These are phyloP conservation scores for Caenorhabditis brenneri DNA, from an alignment of 1,140 invertebrate genomes.

Conservation along the genomic window DNA sequence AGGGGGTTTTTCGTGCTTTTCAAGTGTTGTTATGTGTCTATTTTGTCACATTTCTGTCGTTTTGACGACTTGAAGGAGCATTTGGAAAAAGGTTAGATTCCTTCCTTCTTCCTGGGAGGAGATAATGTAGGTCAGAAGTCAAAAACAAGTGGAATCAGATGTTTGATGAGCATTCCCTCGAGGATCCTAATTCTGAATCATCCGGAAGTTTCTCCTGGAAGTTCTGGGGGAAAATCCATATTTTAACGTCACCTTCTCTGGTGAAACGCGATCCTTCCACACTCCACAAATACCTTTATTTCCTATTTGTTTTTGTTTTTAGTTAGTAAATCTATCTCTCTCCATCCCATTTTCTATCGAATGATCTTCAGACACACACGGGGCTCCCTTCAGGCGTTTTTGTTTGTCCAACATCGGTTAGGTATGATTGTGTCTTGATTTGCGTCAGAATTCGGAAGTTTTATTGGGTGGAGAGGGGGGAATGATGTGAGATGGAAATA, in stretches of 20 bases:
- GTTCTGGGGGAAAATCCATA: background rate
- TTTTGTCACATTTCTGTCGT: conserved; percentile 28
- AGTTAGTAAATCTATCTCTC: conserved; percentile 15
- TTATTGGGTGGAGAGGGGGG: too few species aligned
- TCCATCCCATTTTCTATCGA: background rate
- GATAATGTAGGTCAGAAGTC: background rate
- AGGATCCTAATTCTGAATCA: background rate
- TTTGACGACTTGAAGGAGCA: conserved; percentile 9
- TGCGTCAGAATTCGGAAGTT: background rate
- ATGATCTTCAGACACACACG: conserved; percentile 13
- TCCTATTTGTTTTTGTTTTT: conserved; percentile 43
- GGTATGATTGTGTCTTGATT: background rate
- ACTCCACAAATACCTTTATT: conserved; percentile 9
- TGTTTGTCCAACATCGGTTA: background rate
- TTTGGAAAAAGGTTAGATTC: background rate
- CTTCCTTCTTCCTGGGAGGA: too few species aligned
- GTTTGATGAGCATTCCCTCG: background rate
- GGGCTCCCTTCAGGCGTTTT: background rate
- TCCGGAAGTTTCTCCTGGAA: background rate
- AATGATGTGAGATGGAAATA: too few species aligned
- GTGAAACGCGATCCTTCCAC: background rate
- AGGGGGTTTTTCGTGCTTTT: background rate
- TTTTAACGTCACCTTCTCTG: background rate
- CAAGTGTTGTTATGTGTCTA: conserved; percentile 39
- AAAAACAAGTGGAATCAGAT: background rate